phyloP scores from a whole-genome alignment of 2,797 vertebrate species.

The Pseudomugil tenellus region DNA sequence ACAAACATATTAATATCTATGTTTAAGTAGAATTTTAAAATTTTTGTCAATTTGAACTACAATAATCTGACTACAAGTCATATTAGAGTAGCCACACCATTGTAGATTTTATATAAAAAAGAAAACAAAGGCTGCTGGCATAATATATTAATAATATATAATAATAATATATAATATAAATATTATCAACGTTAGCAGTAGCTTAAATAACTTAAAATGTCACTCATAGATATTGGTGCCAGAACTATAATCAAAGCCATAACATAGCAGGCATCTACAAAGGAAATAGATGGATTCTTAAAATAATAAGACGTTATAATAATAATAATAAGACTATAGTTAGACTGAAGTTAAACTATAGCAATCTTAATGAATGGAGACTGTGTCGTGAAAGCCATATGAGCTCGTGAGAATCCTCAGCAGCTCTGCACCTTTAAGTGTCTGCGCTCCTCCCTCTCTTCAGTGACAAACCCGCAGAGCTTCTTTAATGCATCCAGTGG shows the following conservation, averaged over 20 bases:
- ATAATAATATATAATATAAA: no score
- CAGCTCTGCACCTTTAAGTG: constrained; percentile 75
- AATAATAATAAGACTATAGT: no score
- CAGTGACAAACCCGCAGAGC: constrained; percentile 67
- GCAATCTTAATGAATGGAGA: constrained; percentile 56
- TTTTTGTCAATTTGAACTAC: not conserved
- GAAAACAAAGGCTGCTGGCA: not conserved
- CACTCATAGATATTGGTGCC: not conserved
- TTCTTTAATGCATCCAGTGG: constrained; percentile 74
- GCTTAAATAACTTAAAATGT: not conserved
- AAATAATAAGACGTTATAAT: no score
- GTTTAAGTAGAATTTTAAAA: not conserved
- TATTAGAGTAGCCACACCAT: no score
- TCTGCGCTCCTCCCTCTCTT: constrained; percentile 65
- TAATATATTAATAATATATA: no score
- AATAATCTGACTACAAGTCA: no score
- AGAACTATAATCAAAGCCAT: not conserved
- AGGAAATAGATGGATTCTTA: not conserved
- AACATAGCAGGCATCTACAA: not conserved
- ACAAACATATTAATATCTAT: no score
- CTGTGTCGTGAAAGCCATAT: constrained; percentile 11
- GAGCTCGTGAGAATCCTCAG: not conserved
- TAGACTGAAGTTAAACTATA: not conserved
- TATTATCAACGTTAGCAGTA: not conserved
- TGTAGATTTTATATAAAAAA: not conserved